These are phyloP conservation scores for Chrysopilus asiliformis DNA, from an alignment of 2,888 invertebrate genomes.

Conservation along the genomic window DNA sequence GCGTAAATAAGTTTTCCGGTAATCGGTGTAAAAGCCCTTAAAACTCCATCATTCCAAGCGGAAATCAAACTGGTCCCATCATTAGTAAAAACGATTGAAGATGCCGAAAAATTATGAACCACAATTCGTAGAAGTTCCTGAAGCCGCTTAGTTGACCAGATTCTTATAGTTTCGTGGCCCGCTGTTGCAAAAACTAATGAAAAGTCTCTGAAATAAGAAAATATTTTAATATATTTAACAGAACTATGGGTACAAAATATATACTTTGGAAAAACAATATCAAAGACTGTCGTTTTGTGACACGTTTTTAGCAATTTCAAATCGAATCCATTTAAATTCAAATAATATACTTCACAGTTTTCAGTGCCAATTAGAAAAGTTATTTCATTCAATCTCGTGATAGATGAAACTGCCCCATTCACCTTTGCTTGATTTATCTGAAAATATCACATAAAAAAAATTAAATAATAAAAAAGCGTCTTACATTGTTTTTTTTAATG, in stretches of 20 bases:
- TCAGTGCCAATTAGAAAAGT: conserved; percentile 62
- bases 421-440: conserved; percentile 46
- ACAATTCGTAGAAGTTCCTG: conserved; percentile 71
- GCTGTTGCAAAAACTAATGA: conserved; percentile 80
- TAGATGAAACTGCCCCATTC: conserved; percentile 58
- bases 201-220: conserved; percentile 45
- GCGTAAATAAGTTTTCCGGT: conserved; percentile 68
- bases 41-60: conserved; percentile 73
- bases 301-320: conserved; percentile 65
- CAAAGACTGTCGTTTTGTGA: conserved; percentile 66
- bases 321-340: conserved; percentile 53
- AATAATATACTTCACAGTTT: conserved; percentile 66
- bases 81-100: conserved; percentile 58
- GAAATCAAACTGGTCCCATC: conserved; percentile 73
- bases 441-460: conserved; percentile 15
- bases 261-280: conserved; percentile 72
- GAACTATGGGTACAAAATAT: too few species aligned
- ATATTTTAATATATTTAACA: background rate
- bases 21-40: conserved; percentile 69
- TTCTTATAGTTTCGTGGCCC: conserved; percentile 68
- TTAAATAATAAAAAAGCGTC: background rate
- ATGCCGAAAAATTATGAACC: conserved; percentile 79
- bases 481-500: background rate
- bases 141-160: conserved; percentile 66
- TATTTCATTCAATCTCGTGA: conserved; percentile 45